phyloP scores from a whole-genome alignment of 2,797 vertebrate genomes.

The Phaenicophaeus curvirostris region DNA sequence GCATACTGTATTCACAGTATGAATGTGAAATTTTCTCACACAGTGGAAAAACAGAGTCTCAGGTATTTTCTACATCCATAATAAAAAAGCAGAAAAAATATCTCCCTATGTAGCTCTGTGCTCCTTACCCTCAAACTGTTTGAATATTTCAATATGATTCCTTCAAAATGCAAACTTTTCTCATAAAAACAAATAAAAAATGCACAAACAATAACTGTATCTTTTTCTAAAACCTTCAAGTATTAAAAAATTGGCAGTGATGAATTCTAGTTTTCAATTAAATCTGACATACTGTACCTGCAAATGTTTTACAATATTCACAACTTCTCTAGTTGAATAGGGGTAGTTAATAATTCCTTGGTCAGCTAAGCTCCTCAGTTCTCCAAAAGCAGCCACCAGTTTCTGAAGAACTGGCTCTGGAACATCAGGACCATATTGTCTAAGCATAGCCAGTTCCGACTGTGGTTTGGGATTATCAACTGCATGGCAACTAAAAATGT shows the following conservation, averaged over 20 bases:
- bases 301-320: constrained; percentile 96
- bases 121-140: not conserved
- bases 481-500: constrained; percentile 98
- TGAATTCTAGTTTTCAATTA: not conserved
- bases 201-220: not conserved
- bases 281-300: constrained; percentile 80
- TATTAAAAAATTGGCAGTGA: not conserved
- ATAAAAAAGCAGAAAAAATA: not conserved
- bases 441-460: constrained; percentile 93
- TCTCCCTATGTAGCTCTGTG: not conserved
- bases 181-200: not conserved
- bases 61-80: not conserved
- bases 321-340: constrained; percentile 96
- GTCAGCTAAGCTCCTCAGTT: constrained; percentile 92
- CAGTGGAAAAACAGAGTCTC: not conserved
- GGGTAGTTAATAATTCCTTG: constrained; percentile 95
- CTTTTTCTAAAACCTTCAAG: not conserved
- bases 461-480: constrained; percentile 95
- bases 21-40: not conserved
- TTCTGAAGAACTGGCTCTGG: constrained; percentile 87
- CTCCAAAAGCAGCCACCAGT: constrained; percentile 93
- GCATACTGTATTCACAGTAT: not conserved
- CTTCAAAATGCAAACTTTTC: not conserved
- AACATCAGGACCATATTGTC: constrained; percentile 90
- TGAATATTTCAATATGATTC: not conserved